Evolutionary conservation across 2,113 vertebrate genomes (phyloP).

Genomic region (Gasterosteus aculeatus): DNA sequence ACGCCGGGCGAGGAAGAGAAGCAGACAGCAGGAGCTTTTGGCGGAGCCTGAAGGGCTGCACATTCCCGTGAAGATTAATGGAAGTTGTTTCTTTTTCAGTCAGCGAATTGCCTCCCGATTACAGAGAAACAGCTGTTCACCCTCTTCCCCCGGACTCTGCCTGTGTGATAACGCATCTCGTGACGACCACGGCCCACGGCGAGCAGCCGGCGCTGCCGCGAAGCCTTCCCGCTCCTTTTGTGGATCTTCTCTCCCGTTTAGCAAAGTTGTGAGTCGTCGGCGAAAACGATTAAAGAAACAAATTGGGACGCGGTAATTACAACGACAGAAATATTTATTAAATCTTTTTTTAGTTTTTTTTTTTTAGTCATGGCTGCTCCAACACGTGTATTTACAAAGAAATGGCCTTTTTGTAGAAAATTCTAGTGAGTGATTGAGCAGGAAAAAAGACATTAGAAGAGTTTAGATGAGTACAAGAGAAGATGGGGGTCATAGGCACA

Average conservation of each 20-base stretch:
- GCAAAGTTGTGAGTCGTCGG: constrained; percentile 15
- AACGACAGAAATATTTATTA: constrained; percentile 84
- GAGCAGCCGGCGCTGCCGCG: constrained; percentile 30
- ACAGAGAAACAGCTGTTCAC: constrained; percentile 61
- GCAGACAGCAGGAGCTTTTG: constrained; percentile 46
- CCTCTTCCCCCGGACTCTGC: constrained; percentile 43
- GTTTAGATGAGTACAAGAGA: constrained; percentile 40
- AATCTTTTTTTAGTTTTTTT: constrained; percentile 71
- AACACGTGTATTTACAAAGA: constrained; percentile 99
- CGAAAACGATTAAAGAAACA: constrained; percentile 32
- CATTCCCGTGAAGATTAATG: constrained; percentile 65
- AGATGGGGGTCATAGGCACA: constrained; percentile 53
- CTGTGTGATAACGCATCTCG: constrained; percentile 40
- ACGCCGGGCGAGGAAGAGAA: constrained; percentile 28
- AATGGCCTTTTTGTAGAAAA: constrained; percentile 87
- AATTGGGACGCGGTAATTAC: constrained; percentile 57
- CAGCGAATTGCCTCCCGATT: constrained; percentile 65
- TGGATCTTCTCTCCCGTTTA: constrained; percentile 30
- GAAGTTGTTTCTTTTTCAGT: constrained; percentile 55
- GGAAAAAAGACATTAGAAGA: constrained; percentile 53
- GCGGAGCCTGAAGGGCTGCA: constrained; percentile 38
- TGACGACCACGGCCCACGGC: constrained; percentile 34
- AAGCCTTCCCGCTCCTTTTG: constrained; percentile 1
- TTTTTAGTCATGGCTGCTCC: constrained; percentile 94
- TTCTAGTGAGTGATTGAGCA: constrained; percentile 54